These are phyloP conservation scores for Ariolimax columbianus DNA, from an alignment of 2,888 invertebrate genomes.

Conservation along the genomic window DNA sequence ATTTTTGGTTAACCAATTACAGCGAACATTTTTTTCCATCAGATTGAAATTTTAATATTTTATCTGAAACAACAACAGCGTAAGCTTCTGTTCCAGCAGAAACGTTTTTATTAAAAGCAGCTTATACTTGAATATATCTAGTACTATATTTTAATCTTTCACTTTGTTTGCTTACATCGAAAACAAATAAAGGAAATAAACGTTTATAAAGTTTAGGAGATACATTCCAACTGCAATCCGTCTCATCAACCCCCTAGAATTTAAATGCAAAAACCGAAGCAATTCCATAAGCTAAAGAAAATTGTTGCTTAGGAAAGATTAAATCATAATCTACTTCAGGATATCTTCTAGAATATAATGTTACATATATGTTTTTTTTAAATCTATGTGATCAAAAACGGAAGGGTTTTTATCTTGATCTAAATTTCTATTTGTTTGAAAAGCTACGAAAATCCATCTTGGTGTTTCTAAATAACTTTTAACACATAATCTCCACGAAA, in stretches of 20 bases:
- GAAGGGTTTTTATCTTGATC: constrained; percentile 26
- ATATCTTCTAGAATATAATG: constrained; percentile 9
- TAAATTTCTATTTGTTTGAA: constrained; percentile 7
- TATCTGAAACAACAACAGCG: constrained; percentile 19
- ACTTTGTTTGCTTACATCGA: constrained; percentile 22
- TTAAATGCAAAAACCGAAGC: no score
- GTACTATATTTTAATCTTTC: constrained; percentile 23
- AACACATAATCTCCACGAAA: no score
- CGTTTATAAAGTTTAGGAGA: no score
- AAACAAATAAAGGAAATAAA: not conserved
- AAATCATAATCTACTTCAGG: not conserved
- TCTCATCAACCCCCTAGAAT: no score
- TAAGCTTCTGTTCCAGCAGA: constrained; percentile 13
- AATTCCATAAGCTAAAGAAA: no score
- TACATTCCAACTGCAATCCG: no score
- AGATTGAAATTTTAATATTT: constrained; percentile 16
- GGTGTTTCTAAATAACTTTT: constrained; percentile 16
- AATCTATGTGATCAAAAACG: constrained; percentile 16
- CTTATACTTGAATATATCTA: constrained; percentile 13
- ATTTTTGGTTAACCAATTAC: not conserved
- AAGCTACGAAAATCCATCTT: constrained; percentile 15
- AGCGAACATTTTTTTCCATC: not conserved
- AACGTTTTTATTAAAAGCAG: constrained; percentile 5
- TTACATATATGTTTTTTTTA: not conserved
- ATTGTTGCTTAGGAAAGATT: no score